Evolutionary conservation across 1,140 invertebrate species (phyloP), one percentile per base, ranked within the genome.

Genomic region (Araneus ventricosus): DNA sequence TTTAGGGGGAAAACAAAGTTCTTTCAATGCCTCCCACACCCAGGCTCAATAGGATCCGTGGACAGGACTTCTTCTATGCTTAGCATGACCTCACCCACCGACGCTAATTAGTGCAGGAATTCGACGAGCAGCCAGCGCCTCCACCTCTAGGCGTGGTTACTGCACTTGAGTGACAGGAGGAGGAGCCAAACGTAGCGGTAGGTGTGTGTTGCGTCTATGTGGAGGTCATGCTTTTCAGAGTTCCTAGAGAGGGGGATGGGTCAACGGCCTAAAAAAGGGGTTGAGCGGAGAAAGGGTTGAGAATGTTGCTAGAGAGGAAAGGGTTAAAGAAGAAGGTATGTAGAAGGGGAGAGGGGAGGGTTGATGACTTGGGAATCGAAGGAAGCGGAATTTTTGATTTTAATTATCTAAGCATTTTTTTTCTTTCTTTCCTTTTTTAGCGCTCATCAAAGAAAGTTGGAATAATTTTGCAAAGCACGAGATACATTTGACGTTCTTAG

Each of bases 21-120:
- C 90, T 92, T 92, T 92, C 82, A 92, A 52, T 92, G n/a, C 90
- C 90, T 92, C 90, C 90, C 90, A 92, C 90, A 92, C 90, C 82
- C 90, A 70, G 80, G 52, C 39, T 70, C 61, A 88, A 70, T 63
- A 52, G 52, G 88, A 89, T 89, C 88, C 88, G 70, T 79, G 70
- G 67, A 79, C n/a, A 45, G 52, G 39, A 82, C n/a, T 70, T 92
- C 82, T 86, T 92, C 61, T 86, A 82, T 92, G 39, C 82, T 92
- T 92, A 92, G 82, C 90, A 92, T 92, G 90, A 57, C 82, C 82
- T 70, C 90, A 39, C 90, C 90, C 82, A 92, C 90, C 61, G 34
- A 67, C 8, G 14, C 82, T 45, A 67, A 67, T 75, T 41, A 86
- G 57, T 27, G 80, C n/a, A 41, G 80, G 80, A 86, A 92, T 92